These are phyloP conservation scores for Nesoenas mayeri DNA, from an alignment of 2,113 vertebrate species.

Conservation along the genomic window DNA sequence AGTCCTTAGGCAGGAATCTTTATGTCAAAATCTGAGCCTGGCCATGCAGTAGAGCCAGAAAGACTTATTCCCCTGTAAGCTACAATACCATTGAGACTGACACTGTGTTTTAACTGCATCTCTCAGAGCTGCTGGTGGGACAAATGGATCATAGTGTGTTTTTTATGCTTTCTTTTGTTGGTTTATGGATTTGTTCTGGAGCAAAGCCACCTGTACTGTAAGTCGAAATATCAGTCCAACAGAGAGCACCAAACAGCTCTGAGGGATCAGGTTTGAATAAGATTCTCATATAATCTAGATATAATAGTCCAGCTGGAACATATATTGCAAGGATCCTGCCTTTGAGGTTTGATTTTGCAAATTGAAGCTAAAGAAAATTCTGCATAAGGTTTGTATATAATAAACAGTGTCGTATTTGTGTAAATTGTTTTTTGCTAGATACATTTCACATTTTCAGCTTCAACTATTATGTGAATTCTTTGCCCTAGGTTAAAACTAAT, in stretches of 20 bases:
- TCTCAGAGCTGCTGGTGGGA: background rate
- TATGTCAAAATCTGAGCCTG: background rate
- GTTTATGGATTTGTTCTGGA: slow-evolving; percentile 11
- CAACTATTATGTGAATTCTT: background rate
- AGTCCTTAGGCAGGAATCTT: background rate
- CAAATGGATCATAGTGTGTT: background rate
- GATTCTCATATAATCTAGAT: background rate
- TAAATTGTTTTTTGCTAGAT: background rate
- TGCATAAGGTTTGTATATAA: background rate
- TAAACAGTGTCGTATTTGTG: background rate
- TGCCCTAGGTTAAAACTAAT: background rate
- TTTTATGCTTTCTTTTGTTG: background rate
- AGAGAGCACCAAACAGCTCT: background rate
- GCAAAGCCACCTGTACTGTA: background rate
- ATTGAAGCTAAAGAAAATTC: background rate
- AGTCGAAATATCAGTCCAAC: background rate
- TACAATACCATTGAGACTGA: background rate
- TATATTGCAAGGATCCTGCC: background rate
- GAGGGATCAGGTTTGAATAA: background rate
- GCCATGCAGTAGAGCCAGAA: background rate
- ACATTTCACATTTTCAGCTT: background rate
- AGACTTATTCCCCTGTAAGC: background rate
- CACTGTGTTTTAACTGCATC: background rate
- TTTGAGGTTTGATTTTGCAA: background rate
- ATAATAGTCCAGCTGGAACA: background rate